Evolutionary conservation across 2,888 invertebrate genomes (phyloP).

Genomic region (Drosophila ochracea): DNA sequence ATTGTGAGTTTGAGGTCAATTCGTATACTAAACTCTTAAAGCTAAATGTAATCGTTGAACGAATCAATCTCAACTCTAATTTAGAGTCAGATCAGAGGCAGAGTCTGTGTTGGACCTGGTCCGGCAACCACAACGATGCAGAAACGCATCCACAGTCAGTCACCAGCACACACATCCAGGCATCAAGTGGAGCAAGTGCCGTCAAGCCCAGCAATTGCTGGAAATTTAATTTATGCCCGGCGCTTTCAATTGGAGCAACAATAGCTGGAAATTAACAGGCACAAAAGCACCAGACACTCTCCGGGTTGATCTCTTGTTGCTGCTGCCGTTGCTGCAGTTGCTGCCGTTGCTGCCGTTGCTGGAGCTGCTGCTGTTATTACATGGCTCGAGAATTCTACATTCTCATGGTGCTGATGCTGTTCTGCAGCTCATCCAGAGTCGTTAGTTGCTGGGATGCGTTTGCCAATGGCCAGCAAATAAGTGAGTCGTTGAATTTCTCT

Average conservation of each 20-base stretch:
- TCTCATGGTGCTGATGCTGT: background rate
- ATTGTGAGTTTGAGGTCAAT: background rate
- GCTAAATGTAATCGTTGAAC: background rate
- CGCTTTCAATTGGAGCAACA: conserved; percentile 71
- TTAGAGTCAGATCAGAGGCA: conserved; percentile 16
- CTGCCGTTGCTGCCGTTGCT: conserved; percentile 5
- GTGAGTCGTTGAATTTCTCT: conserved; percentile 18
- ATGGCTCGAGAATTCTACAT: background rate
- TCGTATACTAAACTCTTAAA: background rate
- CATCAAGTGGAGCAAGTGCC: conserved; percentile 50
- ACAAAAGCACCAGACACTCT: conserved; percentile 64
- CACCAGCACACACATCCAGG: conserved; percentile 1
- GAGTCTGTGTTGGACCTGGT: conserved; percentile 11
- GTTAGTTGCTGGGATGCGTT: conserved; percentile 55
- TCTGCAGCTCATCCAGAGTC: conserved; percentile 16
- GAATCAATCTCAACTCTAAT: conserved; percentile 1
- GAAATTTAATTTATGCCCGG: conserved; percentile 75
- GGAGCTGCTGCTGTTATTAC: background rate
- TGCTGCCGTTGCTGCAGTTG: background rate
- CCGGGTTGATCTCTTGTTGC: conserved; percentile 39
- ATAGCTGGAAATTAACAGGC: conserved; percentile 77
- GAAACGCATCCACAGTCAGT: conserved; percentile 7
- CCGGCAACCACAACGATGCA: conserved; percentile 22
- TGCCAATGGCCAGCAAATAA: conserved; percentile 26
- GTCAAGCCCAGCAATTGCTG: conserved; percentile 74